These are phyloP conservation scores for Arctocebus calabarensis DNA, from an alignment of 2,797 vertebrate species.

Conservation along the genomic window DNA sequence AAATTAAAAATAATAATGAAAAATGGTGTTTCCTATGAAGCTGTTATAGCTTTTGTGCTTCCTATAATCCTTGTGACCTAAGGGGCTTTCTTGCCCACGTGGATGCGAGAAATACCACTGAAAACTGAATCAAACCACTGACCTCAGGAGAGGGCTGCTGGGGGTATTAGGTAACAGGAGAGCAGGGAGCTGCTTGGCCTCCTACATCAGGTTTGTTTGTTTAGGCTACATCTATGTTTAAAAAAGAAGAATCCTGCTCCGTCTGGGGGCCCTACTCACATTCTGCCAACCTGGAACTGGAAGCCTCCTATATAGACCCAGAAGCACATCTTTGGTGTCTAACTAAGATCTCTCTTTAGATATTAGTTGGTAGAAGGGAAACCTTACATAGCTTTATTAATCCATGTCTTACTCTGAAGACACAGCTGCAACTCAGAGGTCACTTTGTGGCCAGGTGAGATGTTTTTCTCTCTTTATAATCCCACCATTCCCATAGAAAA, in stretches of 20 bases:
- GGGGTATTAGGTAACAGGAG: not conserved
- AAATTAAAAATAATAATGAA: slow-evolving; percentile 28
- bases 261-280: not conserved
- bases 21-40: not conserved
- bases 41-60: not conserved
- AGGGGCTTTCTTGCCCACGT: not conserved
- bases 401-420: slow-evolving; percentile 28
- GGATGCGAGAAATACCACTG: not conserved
- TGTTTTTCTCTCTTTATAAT: not conserved
- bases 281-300: not conserved
- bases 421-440: not conserved
- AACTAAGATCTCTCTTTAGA: not conserved
- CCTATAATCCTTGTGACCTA: not conserved
- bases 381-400: not conserved
- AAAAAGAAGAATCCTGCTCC: not conserved
- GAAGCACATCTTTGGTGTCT: not conserved
- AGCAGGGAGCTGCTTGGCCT: not conserved
- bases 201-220: not conserved
- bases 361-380: not conserved
- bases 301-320: not conserved
- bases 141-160: not conserved
- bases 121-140: not conserved
- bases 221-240: not conserved
- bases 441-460: not conserved
- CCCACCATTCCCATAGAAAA: slow-evolving; percentile 40